phyloP scores from a whole-genome alignment of 2,113 vertebrate genomes.

The Mesocricetus auratus region DNA sequence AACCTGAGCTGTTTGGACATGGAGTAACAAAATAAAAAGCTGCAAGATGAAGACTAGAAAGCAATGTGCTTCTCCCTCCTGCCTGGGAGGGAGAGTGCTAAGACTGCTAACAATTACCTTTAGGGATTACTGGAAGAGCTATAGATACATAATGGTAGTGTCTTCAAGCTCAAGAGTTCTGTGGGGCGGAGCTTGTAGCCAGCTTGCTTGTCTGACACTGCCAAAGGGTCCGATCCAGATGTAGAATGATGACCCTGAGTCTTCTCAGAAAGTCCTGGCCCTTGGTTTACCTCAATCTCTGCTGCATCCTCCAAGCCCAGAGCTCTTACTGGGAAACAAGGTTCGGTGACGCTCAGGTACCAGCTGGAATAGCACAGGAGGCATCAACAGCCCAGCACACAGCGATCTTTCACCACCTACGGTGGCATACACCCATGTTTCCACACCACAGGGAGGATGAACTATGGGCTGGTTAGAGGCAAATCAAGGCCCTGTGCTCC shows the following conservation, averaged over 20 bases:
- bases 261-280: not conserved
- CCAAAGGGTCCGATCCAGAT: not conserved
- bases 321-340: not conserved
- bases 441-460: not conserved
- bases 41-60: not conserved
- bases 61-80: not conserved
- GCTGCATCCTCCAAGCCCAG: too few species aligned
- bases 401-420: accelerated
- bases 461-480: not conserved
- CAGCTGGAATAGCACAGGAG: accelerated
- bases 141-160: accelerated
- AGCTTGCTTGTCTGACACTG: not conserved
- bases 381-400: accelerated
- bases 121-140: not conserved
- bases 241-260: accelerated
- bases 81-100: not conserved
- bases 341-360: not conserved
- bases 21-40: not conserved
- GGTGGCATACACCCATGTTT: accelerated
- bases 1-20: not conserved
- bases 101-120: not conserved
- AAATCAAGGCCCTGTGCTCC: not conserved
- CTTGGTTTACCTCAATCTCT: too few species aligned
- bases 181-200: not conserved
- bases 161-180: accelerated